Conservation (phyloP, 2,888 invertebrate species). For the Drosophila pullipes region DNA sequence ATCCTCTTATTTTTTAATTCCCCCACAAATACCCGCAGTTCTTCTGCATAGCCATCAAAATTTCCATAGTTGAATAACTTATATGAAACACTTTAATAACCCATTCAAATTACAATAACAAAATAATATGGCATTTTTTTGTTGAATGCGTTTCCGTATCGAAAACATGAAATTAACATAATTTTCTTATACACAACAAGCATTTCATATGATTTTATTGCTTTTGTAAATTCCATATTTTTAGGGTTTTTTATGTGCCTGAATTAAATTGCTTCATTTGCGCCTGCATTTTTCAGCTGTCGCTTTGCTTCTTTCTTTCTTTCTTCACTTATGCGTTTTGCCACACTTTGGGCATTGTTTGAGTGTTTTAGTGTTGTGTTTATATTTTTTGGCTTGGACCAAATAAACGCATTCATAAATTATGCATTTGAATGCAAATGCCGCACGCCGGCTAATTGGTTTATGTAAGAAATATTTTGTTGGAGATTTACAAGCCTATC, state of each 20-base stretch:
- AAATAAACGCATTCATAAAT: constrained; percentile 71
- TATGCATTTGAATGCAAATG: constrained; percentile 76
- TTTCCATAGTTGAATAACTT: background rate
- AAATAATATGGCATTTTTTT: constrained; percentile 36
- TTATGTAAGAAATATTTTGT: constrained; percentile 68
- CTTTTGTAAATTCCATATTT: constrained; percentile 46
- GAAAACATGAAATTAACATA: constrained; percentile 59
- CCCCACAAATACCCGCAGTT: background rate
- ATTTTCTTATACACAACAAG: constrained; percentile 25
- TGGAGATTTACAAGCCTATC: constrained; percentile 11
- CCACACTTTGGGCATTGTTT: constrained; percentile 57
- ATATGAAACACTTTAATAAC: constrained; percentile 7
- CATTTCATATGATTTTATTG: constrained; percentile 36
- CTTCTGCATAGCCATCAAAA: background rate
- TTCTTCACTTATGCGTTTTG: constrained; percentile 50
- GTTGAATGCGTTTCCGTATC: constrained; percentile 37
- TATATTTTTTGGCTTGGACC: constrained; percentile 24
- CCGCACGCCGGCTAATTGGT: constrained; percentile 64
- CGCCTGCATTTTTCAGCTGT: constrained; percentile 48
- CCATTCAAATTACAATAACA: constrained; percentile 61
- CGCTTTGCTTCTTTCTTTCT: background rate
- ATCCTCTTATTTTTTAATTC: background rate
- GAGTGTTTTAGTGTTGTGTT: constrained; percentile 13
- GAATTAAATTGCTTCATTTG: constrained; percentile 70
- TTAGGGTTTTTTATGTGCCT: constrained; percentile 26